phyloP scores from a whole-genome alignment of 2,797 vertebrate genomes.

The Microctenopoma stevenorrisi region DNA sequence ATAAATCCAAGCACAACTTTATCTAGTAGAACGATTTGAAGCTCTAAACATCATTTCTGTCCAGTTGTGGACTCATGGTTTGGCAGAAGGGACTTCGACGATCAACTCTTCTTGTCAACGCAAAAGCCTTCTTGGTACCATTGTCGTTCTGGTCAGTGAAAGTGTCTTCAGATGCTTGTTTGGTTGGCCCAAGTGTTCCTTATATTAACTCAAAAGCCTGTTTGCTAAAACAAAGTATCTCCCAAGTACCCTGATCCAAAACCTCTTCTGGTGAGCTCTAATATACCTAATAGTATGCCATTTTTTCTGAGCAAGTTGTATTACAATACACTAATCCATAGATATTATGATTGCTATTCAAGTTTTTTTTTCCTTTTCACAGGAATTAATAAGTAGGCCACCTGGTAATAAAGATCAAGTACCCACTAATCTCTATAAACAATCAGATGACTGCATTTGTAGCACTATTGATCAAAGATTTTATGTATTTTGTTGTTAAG shows the following conservation, averaged over 20 bases:
- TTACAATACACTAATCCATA: not conserved
- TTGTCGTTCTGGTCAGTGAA: not conserved
- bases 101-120: not conserved
- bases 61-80: not conserved
- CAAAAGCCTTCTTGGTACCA: not conserved
- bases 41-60: not conserved
- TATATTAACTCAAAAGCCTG: not conserved
- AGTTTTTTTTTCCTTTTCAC: not conserved
- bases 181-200: not conserved
- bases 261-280: not conserved
- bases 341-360: slow-evolving; percentile 7
- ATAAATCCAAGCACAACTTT: no score
- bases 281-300: not conserved
- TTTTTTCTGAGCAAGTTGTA: not conserved
- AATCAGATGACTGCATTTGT: slow-evolving; percentile 19
- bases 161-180: not conserved
- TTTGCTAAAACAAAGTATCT: not conserved
- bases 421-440: slow-evolving; percentile 9
- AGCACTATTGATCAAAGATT: slow-evolving; percentile 7
- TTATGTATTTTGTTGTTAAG: slow-evolving; percentile 13
- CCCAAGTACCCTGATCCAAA: not conserved
- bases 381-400: not conserved
- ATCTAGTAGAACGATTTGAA: no score
- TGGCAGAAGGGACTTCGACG: no score
- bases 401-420: slow-evolving; percentile 3